These are phyloP conservation scores for Eristalis intricaria DNA, from an alignment of 2,888 invertebrate genomes.

Conservation along the genomic window DNA sequence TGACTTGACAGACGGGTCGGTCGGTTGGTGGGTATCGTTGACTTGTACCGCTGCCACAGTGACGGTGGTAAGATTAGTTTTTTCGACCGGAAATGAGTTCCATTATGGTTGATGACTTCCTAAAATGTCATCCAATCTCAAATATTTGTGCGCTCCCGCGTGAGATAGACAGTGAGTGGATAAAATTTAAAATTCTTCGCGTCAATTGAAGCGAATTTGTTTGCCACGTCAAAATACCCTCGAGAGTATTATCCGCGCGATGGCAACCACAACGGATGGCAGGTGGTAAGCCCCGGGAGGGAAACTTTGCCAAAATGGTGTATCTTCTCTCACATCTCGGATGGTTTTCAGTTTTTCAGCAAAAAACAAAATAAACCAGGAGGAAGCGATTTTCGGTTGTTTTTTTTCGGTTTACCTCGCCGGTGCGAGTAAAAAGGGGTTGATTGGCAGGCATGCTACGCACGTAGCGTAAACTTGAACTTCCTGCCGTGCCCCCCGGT, in stretches of 20 bases:
- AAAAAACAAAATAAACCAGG: slow-evolving; percentile 14
- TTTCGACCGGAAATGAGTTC: slow-evolving; percentile 14
- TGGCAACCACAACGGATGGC: not conserved
- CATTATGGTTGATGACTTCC: slow-evolving; percentile 44
- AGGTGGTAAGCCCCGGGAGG: not conserved
- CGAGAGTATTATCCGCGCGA: slow-evolving; percentile 35
- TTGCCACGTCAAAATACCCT: slow-evolving; percentile 49
- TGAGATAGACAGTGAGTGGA: slow-evolving; percentile 4
- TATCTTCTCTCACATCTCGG: slow-evolving; percentile 13
- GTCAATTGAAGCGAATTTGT: slow-evolving; percentile 60
- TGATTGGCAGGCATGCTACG: slow-evolving; percentile 58
- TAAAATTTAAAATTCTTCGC: slow-evolving; percentile 40
- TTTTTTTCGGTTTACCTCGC: too few relatives aligned
- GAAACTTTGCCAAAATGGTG: not conserved
- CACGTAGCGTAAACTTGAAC: slow-evolving; percentile 52
- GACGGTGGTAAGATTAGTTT: slow-evolving; percentile 2
- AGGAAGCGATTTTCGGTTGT: not conserved
- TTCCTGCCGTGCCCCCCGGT: slow-evolving; percentile 2
- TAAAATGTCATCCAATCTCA: slow-evolving; percentile 33
- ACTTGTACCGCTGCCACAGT: not conserved
- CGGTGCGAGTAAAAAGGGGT: slow-evolving; percentile 44
- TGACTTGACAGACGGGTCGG: not conserved
- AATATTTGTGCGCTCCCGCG: slow-evolving; percentile 19
- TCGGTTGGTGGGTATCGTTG: not conserved
- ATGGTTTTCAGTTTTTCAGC: slow-evolving; percentile 8